A percentile compares a stretch with the other conserved stretches of the same genome.
Conservation (phyloP, 1,140 invertebrate genomes). For the Brachystomella parvula region DNA sequence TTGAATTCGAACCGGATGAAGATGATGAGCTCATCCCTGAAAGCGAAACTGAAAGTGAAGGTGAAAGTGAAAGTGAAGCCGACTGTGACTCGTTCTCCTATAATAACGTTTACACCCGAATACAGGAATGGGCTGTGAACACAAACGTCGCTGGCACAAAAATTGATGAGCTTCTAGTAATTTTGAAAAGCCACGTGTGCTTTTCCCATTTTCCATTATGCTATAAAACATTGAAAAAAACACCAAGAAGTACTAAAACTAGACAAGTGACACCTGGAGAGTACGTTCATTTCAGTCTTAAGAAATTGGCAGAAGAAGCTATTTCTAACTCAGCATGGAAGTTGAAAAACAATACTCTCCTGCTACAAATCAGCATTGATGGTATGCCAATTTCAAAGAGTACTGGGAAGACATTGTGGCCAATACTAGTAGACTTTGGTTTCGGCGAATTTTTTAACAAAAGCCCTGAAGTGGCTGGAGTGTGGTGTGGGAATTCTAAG, state of each 20-base stretch:
- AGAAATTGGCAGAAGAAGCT: background rate
- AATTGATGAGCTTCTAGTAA: background rate
- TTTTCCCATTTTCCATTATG: constrained; percentile 1
- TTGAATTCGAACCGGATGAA: too few relatives aligned
- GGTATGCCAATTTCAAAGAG: constrained; percentile 35
- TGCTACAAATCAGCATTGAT: constrained; percentile 37
- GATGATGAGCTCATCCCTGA: too few relatives aligned
- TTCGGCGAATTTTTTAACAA: too few relatives aligned
- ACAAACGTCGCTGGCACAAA: constrained; percentile 16
- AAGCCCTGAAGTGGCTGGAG: too few relatives aligned
- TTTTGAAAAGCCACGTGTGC: background rate
- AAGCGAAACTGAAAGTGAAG: too few relatives aligned
- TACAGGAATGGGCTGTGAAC: constrained; percentile 20
- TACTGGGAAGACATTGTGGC: constrained; percentile 32
- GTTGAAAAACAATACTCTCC: background rate
- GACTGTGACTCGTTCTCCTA: too few relatives aligned
- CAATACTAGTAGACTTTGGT: too few relatives aligned
- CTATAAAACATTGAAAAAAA: constrained; percentile 20
- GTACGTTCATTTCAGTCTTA: constrained; percentile 28
- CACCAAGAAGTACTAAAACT: constrained; percentile 17
- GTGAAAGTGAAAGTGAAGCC: too few relatives aligned
- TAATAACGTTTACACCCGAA: too few relatives aligned
- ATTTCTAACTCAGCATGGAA: background rate
- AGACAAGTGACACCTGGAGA: constrained; percentile 13
- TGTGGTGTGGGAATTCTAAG: background rate